Percentiles rank a stretch among this genome's conserved stretches.
phyloP scores from a whole-genome alignment of 2,888 invertebrate species.

The Epistrophella euchroma region DNA sequence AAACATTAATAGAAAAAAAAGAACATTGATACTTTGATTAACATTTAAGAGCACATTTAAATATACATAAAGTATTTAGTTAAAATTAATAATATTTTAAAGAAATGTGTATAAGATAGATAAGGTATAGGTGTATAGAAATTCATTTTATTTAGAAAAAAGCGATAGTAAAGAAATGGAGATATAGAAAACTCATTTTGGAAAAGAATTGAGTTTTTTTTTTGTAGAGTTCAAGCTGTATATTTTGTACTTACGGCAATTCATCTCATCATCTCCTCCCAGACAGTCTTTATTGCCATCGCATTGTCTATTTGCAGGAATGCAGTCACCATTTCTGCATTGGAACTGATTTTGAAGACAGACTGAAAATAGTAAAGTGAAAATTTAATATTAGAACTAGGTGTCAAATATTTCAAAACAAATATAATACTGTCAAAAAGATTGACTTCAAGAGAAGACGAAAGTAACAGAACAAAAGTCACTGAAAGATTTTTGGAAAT shows the following conservation, averaged over 20 bases:
- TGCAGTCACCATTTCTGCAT: slow-evolving; percentile 87
- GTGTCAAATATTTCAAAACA: background rate
- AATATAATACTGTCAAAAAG: too few species aligned
- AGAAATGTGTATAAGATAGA: too few species aligned
- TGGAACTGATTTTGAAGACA: slow-evolving; percentile 86
- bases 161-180: slow-evolving; percentile 1
- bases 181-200: background rate
- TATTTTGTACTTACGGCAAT: slow-evolving; percentile 82
- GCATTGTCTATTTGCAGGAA: slow-evolving; percentile 85
- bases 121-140: too few species aligned
- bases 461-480: too few species aligned
- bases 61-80: background rate
- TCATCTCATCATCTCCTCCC: slow-evolving; percentile 87
- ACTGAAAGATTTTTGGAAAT: too few species aligned
- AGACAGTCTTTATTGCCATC: slow-evolving; percentile 85
- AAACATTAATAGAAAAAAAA: slow-evolving; percentile 23
- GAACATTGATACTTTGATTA: slow-evolving; percentile 15
- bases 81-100: background rate
- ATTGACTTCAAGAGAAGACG: too few species aligned
- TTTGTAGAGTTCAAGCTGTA: background rate
- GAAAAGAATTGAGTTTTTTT: background rate
- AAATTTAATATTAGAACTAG: background rate
- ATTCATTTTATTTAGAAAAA: background rate
- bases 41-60: slow-evolving; percentile 5
- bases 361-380: slow-evolving; percentile 80